phyloP scores from a whole-genome alignment of 2,113 vertebrate species.

The Menura novaehollandiae region DNA sequence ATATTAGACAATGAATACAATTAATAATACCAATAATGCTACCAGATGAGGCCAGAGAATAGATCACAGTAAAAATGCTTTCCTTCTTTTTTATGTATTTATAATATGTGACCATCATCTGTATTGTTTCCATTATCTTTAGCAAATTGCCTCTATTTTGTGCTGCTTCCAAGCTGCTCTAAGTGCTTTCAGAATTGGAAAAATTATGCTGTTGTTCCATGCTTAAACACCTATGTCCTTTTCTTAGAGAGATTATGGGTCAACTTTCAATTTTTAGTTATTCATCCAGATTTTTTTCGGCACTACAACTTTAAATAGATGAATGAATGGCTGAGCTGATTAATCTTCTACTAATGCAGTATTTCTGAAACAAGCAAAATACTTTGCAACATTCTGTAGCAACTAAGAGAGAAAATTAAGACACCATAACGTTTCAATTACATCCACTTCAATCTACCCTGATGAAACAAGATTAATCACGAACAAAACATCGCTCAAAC shows the following conservation, averaged over 20 bases:
- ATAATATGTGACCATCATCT: not conserved
- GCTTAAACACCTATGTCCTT: not conserved
- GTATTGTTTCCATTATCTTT: not conserved
- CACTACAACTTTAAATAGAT: not conserved
- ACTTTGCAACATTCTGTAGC: not conserved
- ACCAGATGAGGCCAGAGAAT: not conserved
- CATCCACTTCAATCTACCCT: not conserved
- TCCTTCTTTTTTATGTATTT: not conserved
- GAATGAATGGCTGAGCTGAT: not conserved
- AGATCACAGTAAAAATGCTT: not conserved
- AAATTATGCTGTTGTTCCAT: not conserved
- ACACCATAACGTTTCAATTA: not conserved
- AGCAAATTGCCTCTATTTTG: not conserved
- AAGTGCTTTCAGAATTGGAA: not conserved
- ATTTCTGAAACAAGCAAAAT: not conserved
- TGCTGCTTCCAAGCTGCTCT: not conserved
- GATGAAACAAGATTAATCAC: not conserved
- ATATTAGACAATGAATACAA: not conserved
- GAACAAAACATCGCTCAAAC: not conserved
- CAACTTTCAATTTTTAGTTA: not conserved
- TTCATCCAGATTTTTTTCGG: not conserved
- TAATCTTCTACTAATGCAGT: not conserved
- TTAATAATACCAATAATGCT: not conserved
- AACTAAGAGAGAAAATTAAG: not conserved
- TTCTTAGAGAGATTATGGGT: not conserved